Percentiles rank a stretch among this genome's conserved stretches.
Conservation (phyloP, 2,888 invertebrate genomes). For the Drosophila fungiperda region DNA sequence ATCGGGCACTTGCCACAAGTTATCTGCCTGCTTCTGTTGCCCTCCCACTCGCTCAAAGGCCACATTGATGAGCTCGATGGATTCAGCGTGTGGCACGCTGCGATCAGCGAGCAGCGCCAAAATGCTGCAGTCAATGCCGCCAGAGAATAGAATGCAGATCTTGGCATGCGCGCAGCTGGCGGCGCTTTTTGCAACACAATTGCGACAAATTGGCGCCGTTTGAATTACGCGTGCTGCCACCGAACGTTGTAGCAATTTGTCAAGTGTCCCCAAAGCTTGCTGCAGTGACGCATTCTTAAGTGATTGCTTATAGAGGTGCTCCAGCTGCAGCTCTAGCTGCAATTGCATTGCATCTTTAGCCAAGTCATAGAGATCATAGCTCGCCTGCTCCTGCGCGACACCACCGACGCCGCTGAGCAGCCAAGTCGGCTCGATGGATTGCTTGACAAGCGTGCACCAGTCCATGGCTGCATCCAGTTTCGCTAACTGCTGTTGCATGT, state of each 20-base stretch:
- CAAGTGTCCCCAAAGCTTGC: conserved; percentile 31
- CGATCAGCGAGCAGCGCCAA: conserved; percentile 92
- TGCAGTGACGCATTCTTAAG: conserved; percentile 28
- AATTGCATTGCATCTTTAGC: not conserved
- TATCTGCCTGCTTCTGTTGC: conserved; percentile 36
- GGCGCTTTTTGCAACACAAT: conserved; percentile 15
- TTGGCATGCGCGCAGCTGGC: conserved; percentile 87
- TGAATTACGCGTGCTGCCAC: conserved; percentile 54
- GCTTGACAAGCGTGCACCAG: conserved; percentile 39
- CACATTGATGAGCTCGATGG: conserved; percentile 97
- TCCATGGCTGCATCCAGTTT: conserved; percentile 39
- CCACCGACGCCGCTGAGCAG: conserved; percentile 8
- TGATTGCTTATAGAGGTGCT: conserved; percentile 38
- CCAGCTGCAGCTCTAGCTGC: conserved; percentile 2
- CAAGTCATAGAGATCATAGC: conserved; percentile 57
- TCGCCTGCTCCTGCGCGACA: not conserved
- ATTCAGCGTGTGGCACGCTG: conserved; percentile 88
- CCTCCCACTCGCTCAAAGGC: conserved; percentile 88
- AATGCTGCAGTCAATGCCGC: conserved; percentile 98
- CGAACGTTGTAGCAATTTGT: conserved; percentile 44
- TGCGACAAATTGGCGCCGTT: conserved; percentile 57
- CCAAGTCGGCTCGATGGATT: conserved; percentile 52
- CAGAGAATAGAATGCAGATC: conserved; percentile 95
- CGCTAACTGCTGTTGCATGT: conserved; percentile 34
- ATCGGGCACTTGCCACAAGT: conserved; percentile 91